A percentile compares a stretch with the other conserved stretches of the same genome.
Evolutionary conservation across 2,888 invertebrate genomes (phyloP).

Genomic region (Drosophila macrothrix): DNA sequence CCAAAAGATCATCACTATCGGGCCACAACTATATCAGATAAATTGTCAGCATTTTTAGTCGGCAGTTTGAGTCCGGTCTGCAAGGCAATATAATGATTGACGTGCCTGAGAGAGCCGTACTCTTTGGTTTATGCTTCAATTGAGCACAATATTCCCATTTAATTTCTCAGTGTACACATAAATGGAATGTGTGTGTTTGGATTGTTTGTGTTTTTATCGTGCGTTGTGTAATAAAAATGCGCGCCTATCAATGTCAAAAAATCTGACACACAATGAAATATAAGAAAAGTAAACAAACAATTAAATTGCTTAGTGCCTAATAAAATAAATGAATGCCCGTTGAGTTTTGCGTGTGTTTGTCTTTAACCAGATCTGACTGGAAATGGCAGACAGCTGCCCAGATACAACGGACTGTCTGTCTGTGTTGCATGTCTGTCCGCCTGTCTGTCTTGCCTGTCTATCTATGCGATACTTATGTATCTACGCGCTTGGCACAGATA

Average conservation of each 20-base stretch:
- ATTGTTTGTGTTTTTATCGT: conserved; percentile 17
- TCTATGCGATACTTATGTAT: conserved; percentile 23
- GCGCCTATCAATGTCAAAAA: conserved; percentile 79
- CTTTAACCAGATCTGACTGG: conserved; percentile 62
- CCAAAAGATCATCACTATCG: neutral
- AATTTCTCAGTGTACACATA: neutral
- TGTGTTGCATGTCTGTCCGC: neutral
- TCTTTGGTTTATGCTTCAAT: neutral
- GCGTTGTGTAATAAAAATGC: conserved; percentile 76
- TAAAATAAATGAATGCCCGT: conserved; percentile 74
- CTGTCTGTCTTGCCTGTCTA: neutral
- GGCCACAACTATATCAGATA: neutral
- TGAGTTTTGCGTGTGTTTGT: conserved; percentile 48
- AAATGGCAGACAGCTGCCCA: conserved; percentile 52
- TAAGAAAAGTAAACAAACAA: conserved; percentile 78
- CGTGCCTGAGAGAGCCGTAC: neutral
- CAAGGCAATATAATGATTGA: neutral
- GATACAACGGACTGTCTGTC: conserved; percentile 22
- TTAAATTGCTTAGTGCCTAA: conserved; percentile 78
- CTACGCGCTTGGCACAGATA: conserved; percentile 54
- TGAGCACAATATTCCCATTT: neutral
- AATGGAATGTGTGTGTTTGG: neutral
- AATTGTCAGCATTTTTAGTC: neutral
- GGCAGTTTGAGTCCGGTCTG: neutral
- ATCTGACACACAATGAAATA: conserved; percentile 77